Conservation (phyloP, 2,888 invertebrate species). For the Molorchus minor region DNA sequence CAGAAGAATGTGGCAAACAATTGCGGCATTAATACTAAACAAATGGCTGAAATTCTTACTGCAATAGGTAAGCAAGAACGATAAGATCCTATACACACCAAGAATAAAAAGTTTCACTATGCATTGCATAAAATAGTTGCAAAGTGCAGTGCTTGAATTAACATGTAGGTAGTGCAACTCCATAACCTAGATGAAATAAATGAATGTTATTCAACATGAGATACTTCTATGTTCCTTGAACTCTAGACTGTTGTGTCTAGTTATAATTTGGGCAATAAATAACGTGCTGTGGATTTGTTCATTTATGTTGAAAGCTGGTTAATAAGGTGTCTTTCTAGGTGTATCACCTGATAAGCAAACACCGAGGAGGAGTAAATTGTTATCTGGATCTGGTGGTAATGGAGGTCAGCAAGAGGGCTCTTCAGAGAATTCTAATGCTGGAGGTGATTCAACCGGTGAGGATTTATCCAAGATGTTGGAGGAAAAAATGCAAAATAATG, state of each 20-base stretch:
- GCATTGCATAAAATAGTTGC: too few species aligned
- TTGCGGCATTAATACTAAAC: conserved; percentile 97
- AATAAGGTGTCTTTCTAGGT: conserved; percentile 45
- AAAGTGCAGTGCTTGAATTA: too few species aligned
- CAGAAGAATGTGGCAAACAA: conserved; percentile 99
- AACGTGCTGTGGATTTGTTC: too few species aligned
- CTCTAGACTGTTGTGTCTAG: too few species aligned
- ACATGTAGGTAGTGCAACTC: too few species aligned
- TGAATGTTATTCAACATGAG: too few species aligned
- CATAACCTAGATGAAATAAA: too few species aligned
- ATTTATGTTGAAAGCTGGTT: not conserved
- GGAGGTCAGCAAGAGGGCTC: conserved; percentile 54
- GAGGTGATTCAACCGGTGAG: conserved; percentile 51
- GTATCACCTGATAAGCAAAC: conserved; percentile 86
- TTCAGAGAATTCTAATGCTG: conserved; percentile 53
- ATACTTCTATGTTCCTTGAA: too few species aligned
- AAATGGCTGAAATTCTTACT: conserved; percentile 92
- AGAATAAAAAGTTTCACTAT: too few species aligned
- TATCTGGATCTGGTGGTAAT: conserved; percentile 57
- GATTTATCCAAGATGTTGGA: conserved; percentile 61
- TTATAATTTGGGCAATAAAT: too few species aligned
- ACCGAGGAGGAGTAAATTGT: conserved; percentile 68
- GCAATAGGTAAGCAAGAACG: conserved; percentile 83
- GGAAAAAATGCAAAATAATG: conserved; percentile 61
- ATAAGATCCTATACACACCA: too few species aligned